phyloP scores from a whole-genome alignment of 1,140 invertebrate species.

The Choristoneura fumiferana region DNA sequence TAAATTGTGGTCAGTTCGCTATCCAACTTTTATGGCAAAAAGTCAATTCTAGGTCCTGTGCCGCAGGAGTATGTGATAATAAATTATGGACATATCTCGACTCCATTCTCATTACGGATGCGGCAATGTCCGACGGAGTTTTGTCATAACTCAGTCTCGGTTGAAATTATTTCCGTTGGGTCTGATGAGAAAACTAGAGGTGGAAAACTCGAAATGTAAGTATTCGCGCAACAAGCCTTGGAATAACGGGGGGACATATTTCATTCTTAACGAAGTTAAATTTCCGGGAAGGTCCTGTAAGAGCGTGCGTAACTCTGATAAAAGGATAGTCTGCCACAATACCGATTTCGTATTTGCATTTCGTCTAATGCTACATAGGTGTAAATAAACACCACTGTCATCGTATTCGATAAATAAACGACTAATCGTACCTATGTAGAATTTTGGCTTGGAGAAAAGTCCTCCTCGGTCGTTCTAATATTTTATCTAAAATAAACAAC shows the following conservation, averaged over 20 bases:
- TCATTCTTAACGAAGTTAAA: slow-evolving; percentile 76
- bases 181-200: slow-evolving; percentile 77
- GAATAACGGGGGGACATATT: slow-evolving; percentile 73
- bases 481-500: slow-evolving; percentile 14
- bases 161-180: slow-evolving; percentile 76
- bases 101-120: slow-evolving; percentile 75
- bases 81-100: slow-evolving; percentile 73
- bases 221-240: slow-evolving; percentile 74
- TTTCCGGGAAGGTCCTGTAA: slow-evolving; percentile 67
- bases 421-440: too few relatives aligned
- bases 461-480: background rate
- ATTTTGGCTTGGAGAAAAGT: too few relatives aligned
- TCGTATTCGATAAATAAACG: background rate
- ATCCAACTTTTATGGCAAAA: slow-evolving; percentile 36
- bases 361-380: slow-evolving; percentile 26
- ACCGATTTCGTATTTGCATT: slow-evolving; percentile 49
- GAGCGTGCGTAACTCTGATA: slow-evolving; percentile 72
- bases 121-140: slow-evolving; percentile 73
- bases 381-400: background rate
- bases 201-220: slow-evolving; percentile 72
- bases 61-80: slow-evolving; percentile 62
- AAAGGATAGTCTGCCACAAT: slow-evolving; percentile 57
- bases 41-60: slow-evolving; percentile 41
- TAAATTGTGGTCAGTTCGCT: slow-evolving; percentile 26
- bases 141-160: slow-evolving; percentile 77